These are phyloP conservation scores for Liparis tanakae DNA, from an alignment of 2,797 vertebrate genomes.

Conservation along the genomic window DNA sequence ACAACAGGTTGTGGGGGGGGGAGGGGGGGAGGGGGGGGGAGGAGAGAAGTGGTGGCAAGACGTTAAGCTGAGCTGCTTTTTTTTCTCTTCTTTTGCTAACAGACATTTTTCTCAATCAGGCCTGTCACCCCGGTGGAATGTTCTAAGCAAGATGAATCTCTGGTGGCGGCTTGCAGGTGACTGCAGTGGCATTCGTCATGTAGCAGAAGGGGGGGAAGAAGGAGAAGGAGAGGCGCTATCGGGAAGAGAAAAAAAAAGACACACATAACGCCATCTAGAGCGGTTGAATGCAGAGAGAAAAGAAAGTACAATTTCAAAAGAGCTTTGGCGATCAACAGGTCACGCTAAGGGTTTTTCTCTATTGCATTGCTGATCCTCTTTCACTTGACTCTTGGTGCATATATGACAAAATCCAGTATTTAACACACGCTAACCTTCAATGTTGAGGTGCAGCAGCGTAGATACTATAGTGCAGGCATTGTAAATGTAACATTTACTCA, in stretches of 20 bases:
- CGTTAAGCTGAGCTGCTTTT: slow-evolving; percentile 51
- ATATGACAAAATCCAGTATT: background rate
- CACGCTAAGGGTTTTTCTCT: background rate
- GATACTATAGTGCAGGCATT: background rate
- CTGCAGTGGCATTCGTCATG: slow-evolving; percentile 73
- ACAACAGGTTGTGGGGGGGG: slow-evolving; percentile 37
- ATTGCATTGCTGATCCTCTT: slow-evolving; percentile 10
- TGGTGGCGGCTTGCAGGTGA: slow-evolving; percentile 69
- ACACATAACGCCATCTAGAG: background rate
- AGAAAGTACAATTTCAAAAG: slow-evolving; percentile 2
- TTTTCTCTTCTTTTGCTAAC: slow-evolving; percentile 48
- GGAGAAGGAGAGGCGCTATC: slow-evolving; percentile 45
- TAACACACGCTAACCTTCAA: slow-evolving; percentile 3
- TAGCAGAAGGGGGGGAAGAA: slow-evolving; percentile 51
- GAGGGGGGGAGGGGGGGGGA: rapidly evolving
- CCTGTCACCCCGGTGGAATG: slow-evolving; percentile 69
- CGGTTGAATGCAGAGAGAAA: slow-evolving; percentile 19
- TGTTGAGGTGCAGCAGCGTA: background rate
- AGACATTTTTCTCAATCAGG: slow-evolving; percentile 83
- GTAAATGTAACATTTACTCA: slow-evolving; percentile 28
- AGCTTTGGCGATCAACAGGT: slow-evolving; percentile 54
- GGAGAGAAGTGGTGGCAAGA: slow-evolving; percentile 43
- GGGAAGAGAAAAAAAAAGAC: too few species aligned
- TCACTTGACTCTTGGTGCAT: slow-evolving; percentile 18
- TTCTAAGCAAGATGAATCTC: slow-evolving; percentile 81